A percentile compares a stretch with the other conserved stretches of the same genome.
phyloP scores from a whole-genome alignment of 2,888 invertebrate genomes.

The Plebejus anna region DNA sequence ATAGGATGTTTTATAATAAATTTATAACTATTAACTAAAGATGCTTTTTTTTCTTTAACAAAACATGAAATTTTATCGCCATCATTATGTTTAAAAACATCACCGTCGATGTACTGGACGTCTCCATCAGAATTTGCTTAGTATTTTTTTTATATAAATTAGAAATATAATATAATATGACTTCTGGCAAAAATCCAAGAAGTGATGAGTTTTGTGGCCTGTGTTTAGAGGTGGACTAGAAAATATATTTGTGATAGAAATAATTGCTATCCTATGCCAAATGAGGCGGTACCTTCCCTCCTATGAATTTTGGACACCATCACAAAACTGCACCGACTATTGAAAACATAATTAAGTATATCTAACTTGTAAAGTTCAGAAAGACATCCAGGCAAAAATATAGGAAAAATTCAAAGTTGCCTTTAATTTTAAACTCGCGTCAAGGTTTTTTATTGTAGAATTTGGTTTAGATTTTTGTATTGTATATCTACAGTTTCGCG shows the following conservation, averaged over 20 bases:
- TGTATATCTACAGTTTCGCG: not conserved
- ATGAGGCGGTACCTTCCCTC: not conserved
- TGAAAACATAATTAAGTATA: not conserved
- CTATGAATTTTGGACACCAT: not conserved
- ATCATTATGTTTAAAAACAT: too few relatives aligned
- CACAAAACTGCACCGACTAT: not conserved
- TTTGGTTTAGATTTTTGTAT: constrained; percentile 9
- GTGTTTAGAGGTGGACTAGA: not conserved
- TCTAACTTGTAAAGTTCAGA: not conserved
- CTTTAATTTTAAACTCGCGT: constrained; percentile 5
- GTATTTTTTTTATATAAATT: too few relatives aligned
- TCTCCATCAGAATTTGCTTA: too few relatives aligned
- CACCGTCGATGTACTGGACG: too few relatives aligned
- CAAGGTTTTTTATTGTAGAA: constrained; percentile 7
- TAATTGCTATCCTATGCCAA: constrained; percentile 10
- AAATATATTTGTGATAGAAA: not conserved
- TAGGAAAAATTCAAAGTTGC: constrained; percentile 2
- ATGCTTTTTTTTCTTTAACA: too few relatives aligned
- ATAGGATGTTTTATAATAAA: too few relatives aligned
- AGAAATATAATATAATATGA: not conserved
- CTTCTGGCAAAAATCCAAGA: not conserved
- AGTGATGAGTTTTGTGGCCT: not conserved
- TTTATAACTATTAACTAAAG: too few relatives aligned
- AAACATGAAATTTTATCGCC: too few relatives aligned
- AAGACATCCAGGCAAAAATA: constrained; percentile 39